A percentile compares a stretch with the other conserved stretches of the same genome.
Conservation (phyloP, 2,888 invertebrate species). For the Rhorus exstirpatorius region DNA sequence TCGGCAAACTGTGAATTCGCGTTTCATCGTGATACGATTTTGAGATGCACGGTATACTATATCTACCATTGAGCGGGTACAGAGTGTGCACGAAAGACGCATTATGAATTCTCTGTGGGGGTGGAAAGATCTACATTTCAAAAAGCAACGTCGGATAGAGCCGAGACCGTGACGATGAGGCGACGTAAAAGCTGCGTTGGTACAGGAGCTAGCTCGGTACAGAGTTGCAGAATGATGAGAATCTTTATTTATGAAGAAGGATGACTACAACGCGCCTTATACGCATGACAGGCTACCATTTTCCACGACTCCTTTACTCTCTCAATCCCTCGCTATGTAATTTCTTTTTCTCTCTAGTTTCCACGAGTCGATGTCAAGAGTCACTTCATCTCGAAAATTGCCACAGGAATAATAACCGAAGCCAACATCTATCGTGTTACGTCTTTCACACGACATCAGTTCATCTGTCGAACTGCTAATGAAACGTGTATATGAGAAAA, state of each 20-base stretch:
- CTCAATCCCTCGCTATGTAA: conserved; percentile 44
- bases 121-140: conserved; percentile 75
- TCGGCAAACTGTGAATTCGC: conserved; percentile 5
- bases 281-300: conserved; percentile 73
- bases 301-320: conserved; percentile 54
- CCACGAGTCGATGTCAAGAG: neutral
- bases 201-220: conserved; percentile 56
- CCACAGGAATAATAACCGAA: conserved; percentile 5
- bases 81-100: conserved; percentile 19
- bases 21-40: conserved; percentile 18
- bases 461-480: conserved; percentile 3
- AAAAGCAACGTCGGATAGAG: conserved; percentile 75
- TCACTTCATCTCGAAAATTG: conserved; percentile 27
- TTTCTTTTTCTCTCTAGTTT: conserved; percentile 17
- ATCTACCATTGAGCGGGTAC: conserved; percentile 21
- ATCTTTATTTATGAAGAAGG: conserved; percentile 81
- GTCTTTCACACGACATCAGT: neutral
- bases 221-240: conserved; percentile 71
- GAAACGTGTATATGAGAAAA: neutral
- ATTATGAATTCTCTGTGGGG: conserved; percentile 80
- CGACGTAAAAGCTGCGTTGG: conserved; percentile 57
- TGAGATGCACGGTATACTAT: neutral
- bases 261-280: conserved; percentile 54
- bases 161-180: conserved; percentile 58
- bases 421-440: neutral